A percentile compares a stretch with the other conserved stretches of the same genome.
phyloP scores from a whole-genome alignment of 2,888 invertebrate species.

The Stomorhina lunata region DNA sequence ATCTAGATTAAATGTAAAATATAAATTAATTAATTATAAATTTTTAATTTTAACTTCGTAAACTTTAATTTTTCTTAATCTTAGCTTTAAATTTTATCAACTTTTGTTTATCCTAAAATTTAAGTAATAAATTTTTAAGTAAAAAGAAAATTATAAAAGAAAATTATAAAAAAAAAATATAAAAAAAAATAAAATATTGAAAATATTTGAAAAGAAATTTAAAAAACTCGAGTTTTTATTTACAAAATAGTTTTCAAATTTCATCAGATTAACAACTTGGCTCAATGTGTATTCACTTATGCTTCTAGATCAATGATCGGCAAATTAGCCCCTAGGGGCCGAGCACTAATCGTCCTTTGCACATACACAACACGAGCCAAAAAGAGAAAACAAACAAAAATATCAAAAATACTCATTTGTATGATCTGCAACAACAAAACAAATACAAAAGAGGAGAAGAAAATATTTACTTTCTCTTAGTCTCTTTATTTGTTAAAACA shows the following conservation, averaged over 20 bases:
- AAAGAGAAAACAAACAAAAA: no score
- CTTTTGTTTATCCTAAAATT: slow-evolving; percentile 16
- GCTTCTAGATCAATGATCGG: no score
- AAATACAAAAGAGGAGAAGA: no score
- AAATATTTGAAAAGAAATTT: slow-evolving; percentile 38
- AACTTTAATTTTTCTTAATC: slow-evolving; percentile 28
- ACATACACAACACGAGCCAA: no score
- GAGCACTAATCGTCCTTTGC: no score
- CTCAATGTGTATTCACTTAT: no score
- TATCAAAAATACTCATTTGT: no score
- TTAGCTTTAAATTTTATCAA: slow-evolving; percentile 26
- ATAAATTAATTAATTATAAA: slow-evolving; percentile 22
- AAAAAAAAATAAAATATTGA: slow-evolving; percentile 21
- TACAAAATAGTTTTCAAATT: neutral
- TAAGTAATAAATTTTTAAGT: slow-evolving; percentile 30
- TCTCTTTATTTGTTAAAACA: no score
- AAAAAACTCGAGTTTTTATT: neutral
- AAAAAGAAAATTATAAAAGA: neutral
- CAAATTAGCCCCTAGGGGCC: no score
- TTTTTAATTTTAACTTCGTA: neutral
- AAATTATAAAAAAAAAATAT: slow-evolving; percentile 11
- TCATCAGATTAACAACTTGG: no score
- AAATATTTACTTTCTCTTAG: no score
- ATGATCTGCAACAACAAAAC: no score
- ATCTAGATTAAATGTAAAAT: slow-evolving; percentile 18